Base-by-base conservation (phyloP, 2,888 invertebrate genomes). In the Melanargia galathea region DNA sequence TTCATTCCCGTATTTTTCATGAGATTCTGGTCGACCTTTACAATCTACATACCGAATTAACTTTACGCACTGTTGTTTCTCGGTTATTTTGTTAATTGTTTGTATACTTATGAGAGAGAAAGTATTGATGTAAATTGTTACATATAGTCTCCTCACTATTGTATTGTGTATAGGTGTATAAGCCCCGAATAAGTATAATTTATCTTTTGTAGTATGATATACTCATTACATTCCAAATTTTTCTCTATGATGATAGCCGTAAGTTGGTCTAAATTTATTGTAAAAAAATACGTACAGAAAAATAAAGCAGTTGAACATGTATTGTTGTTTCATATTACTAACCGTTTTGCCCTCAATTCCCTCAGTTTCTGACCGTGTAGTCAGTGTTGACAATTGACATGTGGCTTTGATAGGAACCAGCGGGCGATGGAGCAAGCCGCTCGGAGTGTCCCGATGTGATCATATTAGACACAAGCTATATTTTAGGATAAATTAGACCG, bases 201-300 rank as follows among this genome's bases (percentile, higher is more conserved):
- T 64, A 71, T 72, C 71, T 72, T 74, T 69, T 74, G 70, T 82
- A 84, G 79, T 80, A 80, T 81, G 35, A 6, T 80, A 74, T 78
- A 80, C 76, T 83, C 76, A 75, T 81, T 82, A 87, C 87, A 87
- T 87, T 87, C 87, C 87, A 78, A 79, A 74, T 72, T 72, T 69
- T 73, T 74, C 71, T 73, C 71, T 73, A 70, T 71, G 59, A 58
- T 68, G 57, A 58, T 69, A 71, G 69, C 52, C 56, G 66, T 74
- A 73, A 70, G 68, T 70, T 72, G 65, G 75, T 73, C 71, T 71
- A 74, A 74, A 74, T 70, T 70, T 70, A 74, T 74, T 78, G 76
- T 78, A 71, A 75, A 77, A 74, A 74, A 71, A 75, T 35, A 20
- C 33, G 66, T 73, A 73, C 71, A 68, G 68, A 67, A 66, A 71